Evolutionary conservation across 1,140 invertebrate genomes (phyloP).

Genomic region (Asobara japonica): DNA sequence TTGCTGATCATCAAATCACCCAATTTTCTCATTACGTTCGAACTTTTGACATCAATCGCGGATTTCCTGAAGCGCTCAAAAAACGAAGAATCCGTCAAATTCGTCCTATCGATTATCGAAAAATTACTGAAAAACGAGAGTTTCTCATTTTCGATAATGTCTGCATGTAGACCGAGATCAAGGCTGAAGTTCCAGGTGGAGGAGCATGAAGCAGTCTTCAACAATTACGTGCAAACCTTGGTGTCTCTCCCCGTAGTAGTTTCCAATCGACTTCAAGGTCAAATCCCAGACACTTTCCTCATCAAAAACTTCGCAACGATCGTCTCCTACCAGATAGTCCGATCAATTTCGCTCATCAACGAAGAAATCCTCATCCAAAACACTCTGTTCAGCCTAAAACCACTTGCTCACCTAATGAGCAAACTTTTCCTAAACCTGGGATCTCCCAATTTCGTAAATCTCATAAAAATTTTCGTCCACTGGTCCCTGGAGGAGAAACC

Average conservation of each 20-base stretch:
- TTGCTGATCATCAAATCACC: slow-evolving; percentile 69
- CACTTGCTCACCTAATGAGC: slow-evolving; percentile 69
- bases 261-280: slow-evolving; percentile 71
- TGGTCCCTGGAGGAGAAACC: slow-evolving; percentile 49
- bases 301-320: slow-evolving; percentile 69
- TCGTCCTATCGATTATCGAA: slow-evolving; percentile 62
- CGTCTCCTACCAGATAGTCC: slow-evolving; percentile 71
- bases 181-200: slow-evolving; percentile 39
- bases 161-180: slow-evolving; percentile 45
- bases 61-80: slow-evolving; percentile 63
- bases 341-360: slow-evolving; percentile 70
- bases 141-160: slow-evolving; percentile 66
- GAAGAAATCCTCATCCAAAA: slow-evolving; percentile 58
- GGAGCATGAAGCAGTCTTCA: slow-evolving; percentile 60
- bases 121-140: slow-evolving; percentile 69
- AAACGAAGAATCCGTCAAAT: slow-evolving; percentile 46
- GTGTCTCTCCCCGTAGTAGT: slow-evolving; percentile 74
- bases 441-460: slow-evolving; percentile 50
- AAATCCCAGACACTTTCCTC: slow-evolving; percentile 70
- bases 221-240: slow-evolving; percentile 70
- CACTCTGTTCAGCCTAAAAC: slow-evolving; percentile 61
- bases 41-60: slow-evolving; percentile 64
- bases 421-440: slow-evolving; percentile 70
- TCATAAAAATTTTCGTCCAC: slow-evolving; percentile 62
- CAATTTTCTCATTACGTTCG: slow-evolving; percentile 62